Conservation (phyloP, 2,113 vertebrate species). For the Ascaphus truei region DNA sequence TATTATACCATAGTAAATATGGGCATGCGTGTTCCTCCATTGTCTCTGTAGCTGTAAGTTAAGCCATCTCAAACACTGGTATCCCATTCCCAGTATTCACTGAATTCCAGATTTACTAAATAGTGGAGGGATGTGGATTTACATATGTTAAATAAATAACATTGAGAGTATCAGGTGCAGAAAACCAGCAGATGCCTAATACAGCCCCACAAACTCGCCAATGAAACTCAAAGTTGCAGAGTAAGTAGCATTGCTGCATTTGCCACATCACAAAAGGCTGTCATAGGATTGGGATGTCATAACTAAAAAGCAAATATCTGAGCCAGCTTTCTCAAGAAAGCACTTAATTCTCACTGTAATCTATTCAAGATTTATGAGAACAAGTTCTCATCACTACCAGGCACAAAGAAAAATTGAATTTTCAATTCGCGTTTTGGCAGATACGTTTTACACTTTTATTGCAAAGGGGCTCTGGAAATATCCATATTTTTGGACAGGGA, state of each 20-base stretch:
- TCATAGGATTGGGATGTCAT: constrained; percentile 56
- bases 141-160: no score
- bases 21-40: no score
- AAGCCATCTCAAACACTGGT: no score
- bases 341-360: constrained; percentile 63
- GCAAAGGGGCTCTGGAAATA: constrained; percentile 39
- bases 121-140: no score
- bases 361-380: constrained; percentile 52
- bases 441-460: constrained; percentile 6
- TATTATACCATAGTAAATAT: no score
- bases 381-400: constrained; percentile 46
- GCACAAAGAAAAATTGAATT: constrained; percentile 51
- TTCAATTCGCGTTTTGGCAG: constrained; percentile 45
- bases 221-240: no score
- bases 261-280: constrained; percentile 51
- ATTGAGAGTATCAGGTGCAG: no score
- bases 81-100: no score
- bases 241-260: neutral
- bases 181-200: no score
- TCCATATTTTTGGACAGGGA: constrained; percentile 30
- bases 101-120: no score
- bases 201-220: no score
- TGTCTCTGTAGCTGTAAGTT: no score
- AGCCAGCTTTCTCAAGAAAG: constrained; percentile 52
- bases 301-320: constrained; percentile 57